Conservation (phyloP, 2,888 invertebrate species). For the Eupithecia dodoneata region DNA sequence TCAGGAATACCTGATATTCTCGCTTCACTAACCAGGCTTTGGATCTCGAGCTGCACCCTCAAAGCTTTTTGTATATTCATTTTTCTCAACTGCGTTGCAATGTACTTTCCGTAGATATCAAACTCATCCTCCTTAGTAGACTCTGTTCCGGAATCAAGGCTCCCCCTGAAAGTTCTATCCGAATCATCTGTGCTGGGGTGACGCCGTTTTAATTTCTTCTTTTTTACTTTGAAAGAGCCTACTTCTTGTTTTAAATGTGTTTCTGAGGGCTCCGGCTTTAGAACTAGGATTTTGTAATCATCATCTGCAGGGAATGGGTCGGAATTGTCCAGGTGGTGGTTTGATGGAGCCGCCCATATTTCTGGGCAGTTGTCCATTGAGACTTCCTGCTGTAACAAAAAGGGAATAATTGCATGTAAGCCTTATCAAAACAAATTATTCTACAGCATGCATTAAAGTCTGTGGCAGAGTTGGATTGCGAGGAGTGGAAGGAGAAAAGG, state of each 20-base stretch:
- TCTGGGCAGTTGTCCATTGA: constrained; percentile 47
- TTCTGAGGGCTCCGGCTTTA: constrained; percentile 60
- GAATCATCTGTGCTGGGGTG: constrained; percentile 58
- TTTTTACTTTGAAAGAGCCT: constrained; percentile 52
- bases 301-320: constrained; percentile 55
- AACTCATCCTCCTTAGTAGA: constrained; percentile 71
- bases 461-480: too few species aligned
- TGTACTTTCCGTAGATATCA: constrained; percentile 77
- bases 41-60: constrained; percentile 71
- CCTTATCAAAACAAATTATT: background rate
- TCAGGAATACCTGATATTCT: constrained; percentile 62
- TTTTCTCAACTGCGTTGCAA: constrained; percentile 73
- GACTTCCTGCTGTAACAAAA: constrained; percentile 44
- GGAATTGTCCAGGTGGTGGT: constrained; percentile 45
- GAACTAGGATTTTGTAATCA: constrained; percentile 52
- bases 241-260: constrained; percentile 37
- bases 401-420: background rate
- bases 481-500: too few species aligned
- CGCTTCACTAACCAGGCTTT: constrained; percentile 71
- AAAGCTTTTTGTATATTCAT: constrained; percentile 72
- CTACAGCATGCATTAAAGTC: background rate
- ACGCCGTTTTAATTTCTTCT: constrained; percentile 61
- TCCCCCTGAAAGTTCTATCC: constrained; percentile 53
- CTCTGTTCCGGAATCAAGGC: constrained; percentile 52
- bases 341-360: constrained; percentile 48